A percentile compares a stretch with the other conserved stretches of the same genome.
phyloP scores from a whole-genome alignment of 2,797 vertebrate species.

The Aulostomus chinensis region DNA sequence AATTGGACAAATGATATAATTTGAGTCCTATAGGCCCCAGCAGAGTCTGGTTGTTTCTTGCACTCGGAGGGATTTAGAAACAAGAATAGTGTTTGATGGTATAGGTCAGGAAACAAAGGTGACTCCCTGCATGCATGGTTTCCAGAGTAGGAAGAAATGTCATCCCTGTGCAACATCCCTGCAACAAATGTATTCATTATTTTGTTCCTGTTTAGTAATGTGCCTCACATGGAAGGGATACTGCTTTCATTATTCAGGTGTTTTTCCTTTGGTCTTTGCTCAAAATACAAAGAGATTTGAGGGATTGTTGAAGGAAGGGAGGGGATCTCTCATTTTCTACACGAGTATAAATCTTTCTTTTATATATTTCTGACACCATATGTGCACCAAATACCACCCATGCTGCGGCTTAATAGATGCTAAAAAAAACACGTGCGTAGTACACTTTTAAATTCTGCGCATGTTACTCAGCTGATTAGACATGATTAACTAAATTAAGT shows the following conservation, averaged over 20 bases:
- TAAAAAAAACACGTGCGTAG: constrained; percentile 27
- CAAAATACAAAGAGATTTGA: constrained; percentile 67
- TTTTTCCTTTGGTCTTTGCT: constrained; percentile 60
- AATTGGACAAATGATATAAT: constrained; percentile 89
- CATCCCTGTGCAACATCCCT: constrained; percentile 55
- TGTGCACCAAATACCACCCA: constrained; percentile 77
- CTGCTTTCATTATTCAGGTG: constrained; percentile 64
- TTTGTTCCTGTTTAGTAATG: constrained; percentile 72
- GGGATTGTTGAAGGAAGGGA: constrained; percentile 61
- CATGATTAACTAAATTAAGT: constrained; percentile 55
- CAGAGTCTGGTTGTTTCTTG: constrained; percentile 75
- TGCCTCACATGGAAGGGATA: constrained; percentile 51
- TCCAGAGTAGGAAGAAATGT: constrained; percentile 43
- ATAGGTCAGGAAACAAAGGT: constrained; percentile 82
- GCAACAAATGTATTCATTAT: constrained; percentile 74
- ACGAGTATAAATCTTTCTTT: constrained; percentile 84
- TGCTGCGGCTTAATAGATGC: constrained; percentile 66
- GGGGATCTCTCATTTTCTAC: constrained; percentile 45
- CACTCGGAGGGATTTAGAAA: constrained; percentile 80
- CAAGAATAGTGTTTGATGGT: constrained; percentile 82
- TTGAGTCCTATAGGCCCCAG: constrained; percentile 82
- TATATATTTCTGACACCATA: constrained; percentile 79
- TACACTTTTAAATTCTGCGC: constrained; percentile 19
- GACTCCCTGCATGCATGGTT: constrained; percentile 49
- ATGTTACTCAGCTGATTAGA: constrained; percentile 43